A percentile compares a stretch with the other conserved stretches of the same genome.
Evolutionary conservation across 2,888 invertebrate species (phyloP).

Genomic region (Halocaridina rubra): DNA sequence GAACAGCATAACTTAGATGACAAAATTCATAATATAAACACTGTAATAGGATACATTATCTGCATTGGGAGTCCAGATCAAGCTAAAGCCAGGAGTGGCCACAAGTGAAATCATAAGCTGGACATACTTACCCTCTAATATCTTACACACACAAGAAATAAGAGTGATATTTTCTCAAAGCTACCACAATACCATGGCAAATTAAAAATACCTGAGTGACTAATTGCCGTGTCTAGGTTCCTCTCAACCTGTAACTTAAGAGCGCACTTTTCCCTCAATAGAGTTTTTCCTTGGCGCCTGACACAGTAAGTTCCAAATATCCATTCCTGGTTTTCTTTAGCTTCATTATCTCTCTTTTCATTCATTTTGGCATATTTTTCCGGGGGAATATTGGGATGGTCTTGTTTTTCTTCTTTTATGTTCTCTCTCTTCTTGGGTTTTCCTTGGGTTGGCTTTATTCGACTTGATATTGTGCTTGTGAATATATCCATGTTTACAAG

Average conservation of each 20-base stretch:
- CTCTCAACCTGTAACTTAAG: conserved; percentile 84
- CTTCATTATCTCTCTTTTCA: not conserved
- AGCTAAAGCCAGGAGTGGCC: too few relatives aligned
- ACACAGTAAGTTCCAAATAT: conserved; percentile 72
- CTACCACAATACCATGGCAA: too few relatives aligned
- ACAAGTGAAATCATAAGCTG: too few relatives aligned
- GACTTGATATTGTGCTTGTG: conserved; percentile 13
- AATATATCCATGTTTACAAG: conserved; percentile 80
- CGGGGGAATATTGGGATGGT: not conserved
- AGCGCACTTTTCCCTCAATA: conserved; percentile 85
- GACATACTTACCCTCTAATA: too few relatives aligned
- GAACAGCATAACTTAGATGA: not conserved
- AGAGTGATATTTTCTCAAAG: too few relatives aligned
- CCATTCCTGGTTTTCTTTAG: conserved; percentile 60
- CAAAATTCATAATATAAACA: too few relatives aligned
- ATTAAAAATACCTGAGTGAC: conserved; percentile 68
- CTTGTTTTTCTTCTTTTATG: not conserved
- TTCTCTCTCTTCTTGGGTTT: not conserved
- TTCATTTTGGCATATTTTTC: conserved; percentile 11
- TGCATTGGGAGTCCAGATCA: too few relatives aligned
- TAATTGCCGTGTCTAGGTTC: conserved; percentile 77
- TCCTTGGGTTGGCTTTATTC: conserved; percentile 51
- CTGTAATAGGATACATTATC: too few relatives aligned
- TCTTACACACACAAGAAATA: too few relatives aligned
- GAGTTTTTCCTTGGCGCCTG: conserved; percentile 74